These are phyloP conservation scores for Arvicanthis niloticus DNA, from an alignment of 2,113 vertebrate species.

Conservation along the genomic window DNA sequence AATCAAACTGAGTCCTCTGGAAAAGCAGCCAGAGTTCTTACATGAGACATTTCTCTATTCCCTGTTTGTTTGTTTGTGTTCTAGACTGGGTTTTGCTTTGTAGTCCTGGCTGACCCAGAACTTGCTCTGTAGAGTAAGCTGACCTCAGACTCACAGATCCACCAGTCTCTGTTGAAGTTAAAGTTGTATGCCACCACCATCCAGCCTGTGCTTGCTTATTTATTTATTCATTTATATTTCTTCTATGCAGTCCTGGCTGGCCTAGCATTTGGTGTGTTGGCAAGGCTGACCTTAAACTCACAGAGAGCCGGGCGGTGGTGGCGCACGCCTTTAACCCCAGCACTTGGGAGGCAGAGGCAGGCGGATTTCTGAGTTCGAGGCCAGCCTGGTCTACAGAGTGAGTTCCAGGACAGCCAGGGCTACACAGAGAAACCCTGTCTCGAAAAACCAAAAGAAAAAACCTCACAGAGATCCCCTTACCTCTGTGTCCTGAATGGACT, in stretches of 20 bases:
- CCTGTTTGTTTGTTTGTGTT: background rate
- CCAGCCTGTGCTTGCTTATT: background rate
- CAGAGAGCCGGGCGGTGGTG: too few relatives aligned
- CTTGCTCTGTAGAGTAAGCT: background rate
- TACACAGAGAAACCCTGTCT: too few relatives aligned
- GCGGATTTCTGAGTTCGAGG: too few relatives aligned
- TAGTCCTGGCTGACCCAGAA: background rate
- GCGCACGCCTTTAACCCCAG: too few relatives aligned
- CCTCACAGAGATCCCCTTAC: background rate
- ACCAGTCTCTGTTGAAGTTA: background rate
- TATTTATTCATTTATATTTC: background rate
- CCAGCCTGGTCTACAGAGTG: too few relatives aligned
- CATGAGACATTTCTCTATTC: background rate
- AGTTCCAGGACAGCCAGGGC: too few relatives aligned
- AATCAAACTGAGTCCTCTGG: background rate
- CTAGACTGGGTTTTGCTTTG: background rate
- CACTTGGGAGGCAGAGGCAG: too few relatives aligned
- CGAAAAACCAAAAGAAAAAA: too few relatives aligned
- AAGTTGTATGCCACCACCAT: background rate
- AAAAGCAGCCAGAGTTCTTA: background rate
- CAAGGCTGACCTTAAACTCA: background rate
- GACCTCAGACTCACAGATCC: background rate
- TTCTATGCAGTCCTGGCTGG: background rate
- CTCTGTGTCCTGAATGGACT: background rate
- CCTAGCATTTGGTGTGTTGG: background rate